Evolutionary conservation across 1,140 invertebrate genomes (phyloP).

Genomic region (Leptonema lineaticorne): DNA sequence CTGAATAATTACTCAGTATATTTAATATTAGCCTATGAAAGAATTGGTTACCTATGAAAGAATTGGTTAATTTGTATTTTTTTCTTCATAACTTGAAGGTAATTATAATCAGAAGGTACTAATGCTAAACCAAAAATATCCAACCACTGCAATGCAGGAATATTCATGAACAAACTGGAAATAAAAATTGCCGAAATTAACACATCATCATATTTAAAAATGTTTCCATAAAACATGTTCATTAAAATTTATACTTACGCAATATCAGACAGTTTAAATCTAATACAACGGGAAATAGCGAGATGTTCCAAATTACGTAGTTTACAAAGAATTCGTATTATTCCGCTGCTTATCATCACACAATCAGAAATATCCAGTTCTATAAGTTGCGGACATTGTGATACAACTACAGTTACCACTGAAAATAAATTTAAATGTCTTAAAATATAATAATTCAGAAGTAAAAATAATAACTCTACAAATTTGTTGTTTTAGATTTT

Average conservation of each 20-base stretch:
- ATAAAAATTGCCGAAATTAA: slow-evolving; percentile 8
- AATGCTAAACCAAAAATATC: slow-evolving; percentile 77
- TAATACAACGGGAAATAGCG: slow-evolving; percentile 81
- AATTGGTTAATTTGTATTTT: slow-evolving; percentile 58
- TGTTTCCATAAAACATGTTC: slow-evolving; percentile 20
- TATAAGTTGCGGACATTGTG: slow-evolving; percentile 68
- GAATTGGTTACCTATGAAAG: slow-evolving; percentile 56
- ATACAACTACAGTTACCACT: slow-evolving; percentile 69
- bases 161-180: slow-evolving; percentile 56
- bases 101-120: slow-evolving; percentile 51
- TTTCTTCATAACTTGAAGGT: slow-evolving; percentile 58
- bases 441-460: slow-evolving; percentile 1
- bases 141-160: slow-evolving; percentile 65
- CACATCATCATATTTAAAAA: not conserved
- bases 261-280: slow-evolving; percentile 63
- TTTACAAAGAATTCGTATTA: slow-evolving; percentile 61
- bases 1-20: too few relatives aligned
- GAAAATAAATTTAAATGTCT: too few relatives aligned
- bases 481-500: too few relatives aligned
- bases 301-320: slow-evolving; percentile 77
- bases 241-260: slow-evolving; percentile 55
- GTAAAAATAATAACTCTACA: not conserved
- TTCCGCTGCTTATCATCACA: slow-evolving; percentile 63
- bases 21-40: too few relatives aligned
- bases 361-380: slow-evolving; percentile 88